These are phyloP conservation scores for Cebus imitator DNA, from an alignment of 2,113 vertebrate genomes.

Conservation along the genomic window DNA sequence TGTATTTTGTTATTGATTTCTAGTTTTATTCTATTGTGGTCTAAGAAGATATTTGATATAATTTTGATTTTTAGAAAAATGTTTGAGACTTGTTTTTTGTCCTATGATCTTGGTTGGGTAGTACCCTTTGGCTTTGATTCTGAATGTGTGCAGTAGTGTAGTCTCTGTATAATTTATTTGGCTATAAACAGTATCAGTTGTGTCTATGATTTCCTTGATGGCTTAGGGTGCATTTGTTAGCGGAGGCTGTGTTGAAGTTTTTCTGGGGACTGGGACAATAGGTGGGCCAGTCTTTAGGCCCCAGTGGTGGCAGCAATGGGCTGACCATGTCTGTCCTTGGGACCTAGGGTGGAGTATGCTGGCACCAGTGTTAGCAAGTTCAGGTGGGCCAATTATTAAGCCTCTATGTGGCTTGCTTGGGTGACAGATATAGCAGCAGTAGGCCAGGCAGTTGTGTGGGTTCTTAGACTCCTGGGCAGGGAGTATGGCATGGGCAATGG, in stretches of 20 bases:
- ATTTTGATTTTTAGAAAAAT: not conserved
- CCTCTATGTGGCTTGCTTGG: not conserved
- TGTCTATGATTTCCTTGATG: not conserved
- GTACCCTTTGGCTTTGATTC: not conserved
- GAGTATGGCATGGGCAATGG: not conserved
- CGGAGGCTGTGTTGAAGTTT: not conserved
- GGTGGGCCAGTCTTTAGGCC: not conserved
- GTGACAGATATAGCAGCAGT: not conserved
- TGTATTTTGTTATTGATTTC: not conserved
- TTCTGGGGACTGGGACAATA: not conserved
- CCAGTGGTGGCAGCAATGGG: not conserved
- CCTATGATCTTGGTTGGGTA: not conserved
- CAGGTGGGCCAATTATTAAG: not conserved
- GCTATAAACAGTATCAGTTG: not conserved
- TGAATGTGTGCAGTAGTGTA: not conserved
- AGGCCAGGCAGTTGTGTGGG: not conserved
- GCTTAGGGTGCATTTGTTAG: not conserved
- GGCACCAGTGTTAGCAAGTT: not conserved
- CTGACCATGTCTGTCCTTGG: not conserved
- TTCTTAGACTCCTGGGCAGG: not conserved
- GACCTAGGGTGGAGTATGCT: not conserved
- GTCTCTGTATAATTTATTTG: not conserved
- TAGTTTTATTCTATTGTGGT: not conserved
- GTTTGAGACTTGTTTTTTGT: not conserved
- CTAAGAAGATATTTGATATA: not conserved